phyloP scores from a whole-genome alignment of 2,888 invertebrate genomes.

The Philereme vetulata region DNA sequence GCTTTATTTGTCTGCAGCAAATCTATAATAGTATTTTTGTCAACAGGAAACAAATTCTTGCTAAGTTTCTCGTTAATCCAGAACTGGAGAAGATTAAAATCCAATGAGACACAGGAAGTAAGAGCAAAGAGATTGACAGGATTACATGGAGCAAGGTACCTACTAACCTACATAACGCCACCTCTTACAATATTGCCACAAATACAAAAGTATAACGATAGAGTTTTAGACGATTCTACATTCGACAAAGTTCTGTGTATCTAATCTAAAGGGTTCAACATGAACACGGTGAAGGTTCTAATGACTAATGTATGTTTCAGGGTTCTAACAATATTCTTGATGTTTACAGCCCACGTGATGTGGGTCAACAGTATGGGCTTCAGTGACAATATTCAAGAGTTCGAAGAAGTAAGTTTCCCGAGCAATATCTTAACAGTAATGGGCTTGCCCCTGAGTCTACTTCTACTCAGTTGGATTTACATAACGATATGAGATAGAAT shows the following conservation, averaged over 20 bases:
- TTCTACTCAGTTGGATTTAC: no score
- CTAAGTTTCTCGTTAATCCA: constrained; percentile 46
- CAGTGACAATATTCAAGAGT: constrained; percentile 42
- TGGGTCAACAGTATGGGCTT: constrained; percentile 37
- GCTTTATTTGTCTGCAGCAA: not conserved
- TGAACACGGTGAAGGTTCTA: no score
- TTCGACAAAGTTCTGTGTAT: no score
- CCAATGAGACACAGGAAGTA: constrained; percentile 37
- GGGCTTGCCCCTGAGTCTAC: no score
- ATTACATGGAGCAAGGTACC: constrained; percentile 49
- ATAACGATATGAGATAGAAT: no score
- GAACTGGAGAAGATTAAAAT: constrained; percentile 43
- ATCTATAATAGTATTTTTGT: no score
- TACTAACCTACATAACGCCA: no score
- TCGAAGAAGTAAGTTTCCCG: constrained; percentile 41
- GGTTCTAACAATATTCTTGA: constrained; percentile 32
- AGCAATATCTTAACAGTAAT: not conserved
- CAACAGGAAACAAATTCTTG: constrained; percentile 38
- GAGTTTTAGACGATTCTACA: no score
- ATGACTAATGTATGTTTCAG: constrained; percentile 5
- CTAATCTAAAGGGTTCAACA: no score
- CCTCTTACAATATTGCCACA: no score
- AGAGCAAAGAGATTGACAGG: constrained; percentile 39
- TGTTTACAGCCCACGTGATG: constrained; percentile 37
- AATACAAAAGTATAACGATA: no score